Conservation (phyloP, 2,888 invertebrate genomes). For the Autographa gamma region DNA sequence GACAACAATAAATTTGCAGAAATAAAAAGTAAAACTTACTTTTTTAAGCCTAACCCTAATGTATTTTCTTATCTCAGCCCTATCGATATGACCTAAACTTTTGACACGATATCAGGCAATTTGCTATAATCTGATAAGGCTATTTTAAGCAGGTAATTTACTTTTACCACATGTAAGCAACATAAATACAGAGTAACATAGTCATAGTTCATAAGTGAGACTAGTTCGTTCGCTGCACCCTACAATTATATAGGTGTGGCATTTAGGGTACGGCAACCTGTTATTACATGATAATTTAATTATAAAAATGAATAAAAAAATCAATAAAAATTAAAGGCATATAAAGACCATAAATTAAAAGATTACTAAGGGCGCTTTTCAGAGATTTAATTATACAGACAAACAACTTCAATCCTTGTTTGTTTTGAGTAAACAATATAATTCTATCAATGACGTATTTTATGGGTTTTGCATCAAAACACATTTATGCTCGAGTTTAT, state of each 20-base stretch:
- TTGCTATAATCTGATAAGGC: slow-evolving; percentile 4
- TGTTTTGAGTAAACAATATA: slow-evolving; percentile 33
- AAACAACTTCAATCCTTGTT: neutral
- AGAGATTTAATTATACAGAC: neutral
- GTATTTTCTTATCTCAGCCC: too few species aligned
- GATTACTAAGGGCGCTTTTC: too few species aligned
- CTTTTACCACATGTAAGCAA: neutral
- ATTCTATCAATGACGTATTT: slow-evolving; percentile 32
- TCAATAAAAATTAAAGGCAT: neutral
- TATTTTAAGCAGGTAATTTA: neutral
- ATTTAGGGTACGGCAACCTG: neutral
- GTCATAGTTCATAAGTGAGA: neutral
- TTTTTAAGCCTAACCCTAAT: too few species aligned
- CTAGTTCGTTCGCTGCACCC: neutral
- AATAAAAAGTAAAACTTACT: too few species aligned
- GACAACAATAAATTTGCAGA: too few species aligned
- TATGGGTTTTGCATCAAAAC: slow-evolving; percentile 43
- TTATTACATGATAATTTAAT: neutral
- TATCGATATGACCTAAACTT: neutral
- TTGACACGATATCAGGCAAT: neutral
- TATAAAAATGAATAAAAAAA: neutral
- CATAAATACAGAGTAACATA: neutral
- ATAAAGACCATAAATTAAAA: neutral
- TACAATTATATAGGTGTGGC: neutral
- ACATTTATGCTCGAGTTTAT: slow-evolving; percentile 26